Conservation (phyloP, 2,888 invertebrate genomes). For the Alcis repandata region DNA sequence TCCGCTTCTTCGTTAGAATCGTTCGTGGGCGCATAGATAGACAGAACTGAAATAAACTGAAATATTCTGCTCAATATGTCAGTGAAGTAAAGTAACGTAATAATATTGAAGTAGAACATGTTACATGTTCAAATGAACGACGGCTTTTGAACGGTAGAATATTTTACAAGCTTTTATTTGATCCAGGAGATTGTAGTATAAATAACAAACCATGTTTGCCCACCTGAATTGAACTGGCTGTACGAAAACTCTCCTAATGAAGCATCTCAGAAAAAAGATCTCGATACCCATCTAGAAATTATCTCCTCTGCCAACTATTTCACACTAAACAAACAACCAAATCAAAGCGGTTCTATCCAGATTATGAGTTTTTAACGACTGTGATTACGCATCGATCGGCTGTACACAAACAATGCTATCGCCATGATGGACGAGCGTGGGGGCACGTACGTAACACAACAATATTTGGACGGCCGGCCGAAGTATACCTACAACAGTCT, state of each 20-base stretch:
- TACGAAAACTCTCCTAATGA: too few species aligned
- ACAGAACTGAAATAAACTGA: background rate
- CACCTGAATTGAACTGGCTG: too few species aligned
- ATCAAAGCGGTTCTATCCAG: constrained; percentile 20
- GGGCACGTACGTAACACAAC: constrained; percentile 41
- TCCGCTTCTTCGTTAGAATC: constrained; percentile 5
- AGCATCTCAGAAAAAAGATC: background rate
- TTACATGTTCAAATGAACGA: background rate
- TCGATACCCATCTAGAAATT: background rate
- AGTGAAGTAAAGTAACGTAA: background rate
- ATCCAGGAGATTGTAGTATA: too few species aligned
- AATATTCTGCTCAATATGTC: background rate
- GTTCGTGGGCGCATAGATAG: background rate
- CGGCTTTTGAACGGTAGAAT: background rate
- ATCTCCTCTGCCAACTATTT: background rate
- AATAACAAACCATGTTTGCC: too few species aligned
- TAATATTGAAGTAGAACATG: background rate
- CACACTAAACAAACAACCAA: background rate
- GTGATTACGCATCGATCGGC: constrained; percentile 31
- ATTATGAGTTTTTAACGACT: constrained; percentile 26
- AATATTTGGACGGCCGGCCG: constrained; percentile 40
- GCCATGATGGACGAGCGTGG: constrained; percentile 28
- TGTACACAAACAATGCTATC: constrained; percentile 21
- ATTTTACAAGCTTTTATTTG: too few species aligned
- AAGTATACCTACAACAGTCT: background rate